Evolutionary conservation across 2,113 vertebrate genomes (phyloP).

Genomic region (Reinhardtius hippoglossoides): DNA sequence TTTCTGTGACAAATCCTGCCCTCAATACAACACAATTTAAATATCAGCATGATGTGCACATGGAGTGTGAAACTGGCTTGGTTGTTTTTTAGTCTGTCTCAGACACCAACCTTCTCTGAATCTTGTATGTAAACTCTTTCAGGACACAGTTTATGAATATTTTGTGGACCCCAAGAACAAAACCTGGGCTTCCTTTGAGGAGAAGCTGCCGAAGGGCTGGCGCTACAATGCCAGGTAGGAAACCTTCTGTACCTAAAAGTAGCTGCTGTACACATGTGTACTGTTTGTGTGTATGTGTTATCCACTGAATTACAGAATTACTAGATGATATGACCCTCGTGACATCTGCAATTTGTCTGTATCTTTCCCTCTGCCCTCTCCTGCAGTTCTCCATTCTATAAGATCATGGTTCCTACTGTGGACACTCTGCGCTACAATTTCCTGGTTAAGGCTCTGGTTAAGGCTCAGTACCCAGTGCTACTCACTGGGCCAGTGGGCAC

Average conservation of each 20-base stretch:
- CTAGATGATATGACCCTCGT: not conserved
- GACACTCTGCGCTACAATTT: slow-evolving; percentile 90
- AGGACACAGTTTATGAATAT: slow-evolving; percentile 92
- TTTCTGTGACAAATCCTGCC: not conserved
- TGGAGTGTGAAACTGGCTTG: no score
- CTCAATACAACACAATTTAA: no score
- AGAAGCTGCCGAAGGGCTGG: slow-evolving; percentile 88
- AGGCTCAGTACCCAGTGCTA: slow-evolving; percentile 84
- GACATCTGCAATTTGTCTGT: not conserved
- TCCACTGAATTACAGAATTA: not conserved
- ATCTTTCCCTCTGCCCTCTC: not conserved
- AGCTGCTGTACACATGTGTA: not conserved
- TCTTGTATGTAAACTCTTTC: slow-evolving; percentile 5
- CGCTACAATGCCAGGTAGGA: slow-evolving; percentile 86
- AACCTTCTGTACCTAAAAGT: not conserved
- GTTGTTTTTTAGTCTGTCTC: not conserved
- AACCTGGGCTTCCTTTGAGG: slow-evolving; percentile 89
- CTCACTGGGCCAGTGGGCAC: slow-evolving; percentile 89
- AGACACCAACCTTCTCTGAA: not conserved
- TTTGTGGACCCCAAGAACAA: slow-evolving; percentile 88
- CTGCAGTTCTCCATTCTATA: slow-evolving; percentile 88
- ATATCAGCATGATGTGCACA: no score
- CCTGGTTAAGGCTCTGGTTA: slow-evolving; percentile 85
- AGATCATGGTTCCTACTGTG: slow-evolving; percentile 90
- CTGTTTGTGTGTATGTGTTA: not conserved